Evolutionary conservation across 2,888 invertebrate genomes (phyloP).

Genomic region (Spilarctia lutea): DNA sequence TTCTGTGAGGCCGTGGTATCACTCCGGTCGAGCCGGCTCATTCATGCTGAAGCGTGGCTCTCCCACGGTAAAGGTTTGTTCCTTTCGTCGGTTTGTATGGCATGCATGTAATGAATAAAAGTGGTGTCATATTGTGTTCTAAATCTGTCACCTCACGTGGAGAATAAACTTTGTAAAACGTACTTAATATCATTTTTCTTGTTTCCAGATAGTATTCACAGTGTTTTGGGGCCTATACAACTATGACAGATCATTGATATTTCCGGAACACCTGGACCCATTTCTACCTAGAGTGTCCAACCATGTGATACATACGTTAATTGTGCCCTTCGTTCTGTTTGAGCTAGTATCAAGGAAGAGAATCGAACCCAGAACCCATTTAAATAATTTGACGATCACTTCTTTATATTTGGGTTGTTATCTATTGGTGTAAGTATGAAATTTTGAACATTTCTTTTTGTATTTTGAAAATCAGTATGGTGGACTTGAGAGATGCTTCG

Average conservation of each 20-base stretch:
- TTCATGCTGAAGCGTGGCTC: too few relatives aligned
- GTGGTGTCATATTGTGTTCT: too few relatives aligned
- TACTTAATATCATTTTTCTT: background rate
- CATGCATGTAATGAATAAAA: too few relatives aligned
- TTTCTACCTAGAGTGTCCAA: constrained; percentile 8
- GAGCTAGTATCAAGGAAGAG: constrained; percentile 9
- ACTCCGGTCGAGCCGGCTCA: too few relatives aligned
- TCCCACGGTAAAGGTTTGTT: too few relatives aligned
- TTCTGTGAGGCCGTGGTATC: too few relatives aligned
- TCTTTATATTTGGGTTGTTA: constrained; percentile 1
- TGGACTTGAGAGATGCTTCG: background rate
- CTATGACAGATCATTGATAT: constrained; percentile 16
- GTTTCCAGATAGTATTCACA: constrained; percentile 11
- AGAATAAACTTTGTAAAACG: too few relatives aligned
- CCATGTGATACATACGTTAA: constrained; percentile 11
- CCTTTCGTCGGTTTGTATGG: too few relatives aligned
- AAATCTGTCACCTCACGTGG: too few relatives aligned
- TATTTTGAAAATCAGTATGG: background rate
- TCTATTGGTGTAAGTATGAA: constrained; percentile 12
- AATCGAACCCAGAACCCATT: constrained; percentile 1
- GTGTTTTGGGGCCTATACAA: constrained; percentile 15
- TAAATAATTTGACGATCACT: background rate
- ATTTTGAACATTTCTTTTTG: background rate
- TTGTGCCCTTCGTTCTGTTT: constrained; percentile 9
- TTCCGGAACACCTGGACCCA: constrained; percentile 8